phyloP scores from a whole-genome alignment of 2,113 vertebrate genomes.

The Canis aureus region DNA sequence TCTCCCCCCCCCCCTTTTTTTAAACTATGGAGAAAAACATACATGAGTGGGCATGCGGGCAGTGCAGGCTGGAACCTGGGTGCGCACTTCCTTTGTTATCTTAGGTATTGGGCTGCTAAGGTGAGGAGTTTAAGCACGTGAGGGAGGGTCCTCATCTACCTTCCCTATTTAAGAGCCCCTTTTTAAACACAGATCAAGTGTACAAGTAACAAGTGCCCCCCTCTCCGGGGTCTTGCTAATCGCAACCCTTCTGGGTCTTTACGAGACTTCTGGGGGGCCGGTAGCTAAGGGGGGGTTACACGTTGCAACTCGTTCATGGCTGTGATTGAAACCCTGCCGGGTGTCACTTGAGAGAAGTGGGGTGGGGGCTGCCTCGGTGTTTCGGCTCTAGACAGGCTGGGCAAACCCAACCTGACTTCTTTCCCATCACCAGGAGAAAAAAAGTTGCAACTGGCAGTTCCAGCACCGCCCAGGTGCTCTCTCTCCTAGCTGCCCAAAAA shows the following conservation, averaged over 20 bases:
- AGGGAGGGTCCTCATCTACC: conserved; percentile 74
- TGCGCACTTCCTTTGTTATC: conserved; percentile 78
- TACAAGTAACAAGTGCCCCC: conserved; percentile 83
- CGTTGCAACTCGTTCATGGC: conserved; percentile 44
- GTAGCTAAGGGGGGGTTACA: conserved; percentile 56
- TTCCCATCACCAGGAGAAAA: background rate
- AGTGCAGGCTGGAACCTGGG: conserved; percentile 78
- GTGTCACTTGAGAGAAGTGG: conserved; percentile 51
- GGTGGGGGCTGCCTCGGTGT: background rate
- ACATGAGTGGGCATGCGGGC: conserved; percentile 31
- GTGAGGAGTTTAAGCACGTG: background rate
- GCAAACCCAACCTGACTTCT: conserved; percentile 10
- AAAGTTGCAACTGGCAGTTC: conserved; percentile 7
- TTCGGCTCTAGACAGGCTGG: background rate
- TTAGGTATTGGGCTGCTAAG: conserved; percentile 49
- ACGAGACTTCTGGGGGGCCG: conserved; percentile 83
- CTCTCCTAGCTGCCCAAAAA: background rate
- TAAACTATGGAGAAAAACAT: conserved; percentile 75
- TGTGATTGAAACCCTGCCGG: conserved; percentile 62
- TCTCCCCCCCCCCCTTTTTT: conserved; percentile 52
- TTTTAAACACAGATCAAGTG: conserved; percentile 81
- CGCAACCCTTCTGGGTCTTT: conserved; percentile 83
- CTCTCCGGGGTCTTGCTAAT: conserved; percentile 81
- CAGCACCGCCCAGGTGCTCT: conserved; percentile 57
- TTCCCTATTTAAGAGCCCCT: conserved; percentile 80